Percentiles rank a stretch among this genome's conserved stretches.
These are phyloP conservation scores for Centruroides sculpturatus DNA, from an alignment of 1,140 invertebrate genomes.

Conservation along the genomic window DNA sequence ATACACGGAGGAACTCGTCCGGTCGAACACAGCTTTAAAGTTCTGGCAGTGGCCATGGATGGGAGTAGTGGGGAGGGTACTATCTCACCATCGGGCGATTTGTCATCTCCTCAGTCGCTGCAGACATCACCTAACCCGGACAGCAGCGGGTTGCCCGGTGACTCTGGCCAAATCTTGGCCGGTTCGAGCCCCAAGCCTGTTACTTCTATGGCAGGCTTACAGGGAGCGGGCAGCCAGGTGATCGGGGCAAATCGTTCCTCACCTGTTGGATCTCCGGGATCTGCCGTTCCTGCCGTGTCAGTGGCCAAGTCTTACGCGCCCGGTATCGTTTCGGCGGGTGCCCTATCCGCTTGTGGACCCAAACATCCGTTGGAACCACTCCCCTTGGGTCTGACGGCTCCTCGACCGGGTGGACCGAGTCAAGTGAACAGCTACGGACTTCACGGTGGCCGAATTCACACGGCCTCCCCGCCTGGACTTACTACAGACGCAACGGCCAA, in stretches of 20 bases:
- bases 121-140: slow-evolving; percentile 13
- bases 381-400: background rate
- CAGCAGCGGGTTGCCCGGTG: slow-evolving; percentile 8
- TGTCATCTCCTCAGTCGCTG: slow-evolving; percentile 3
- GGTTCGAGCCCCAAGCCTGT: background rate
- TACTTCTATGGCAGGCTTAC: background rate
- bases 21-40: too few species aligned
- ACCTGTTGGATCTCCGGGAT: background rate
- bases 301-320: too few species aligned
- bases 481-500: slow-evolving; percentile 81
- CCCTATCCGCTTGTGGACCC: too few species aligned
- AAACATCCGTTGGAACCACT: too few species aligned
- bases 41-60: slow-evolving; percentile 4
- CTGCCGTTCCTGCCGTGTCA: too few species aligned
- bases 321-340: too few species aligned
- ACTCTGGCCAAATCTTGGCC: background rate
- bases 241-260: background rate
- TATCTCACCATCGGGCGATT: slow-evolving; percentile 12
- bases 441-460: slow-evolving; percentile 5
- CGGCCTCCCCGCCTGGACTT: slow-evolving; percentile 15
- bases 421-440: background rate
- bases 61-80: slow-evolving; percentile 14
- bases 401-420: background rate
- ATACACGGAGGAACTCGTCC: too few species aligned
- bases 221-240: background rate